Percentiles rank a stretch among this genome's conserved stretches.
Evolutionary conservation across 2,888 invertebrate genomes (phyloP).

Genomic region (Pandemis corylana): DNA sequence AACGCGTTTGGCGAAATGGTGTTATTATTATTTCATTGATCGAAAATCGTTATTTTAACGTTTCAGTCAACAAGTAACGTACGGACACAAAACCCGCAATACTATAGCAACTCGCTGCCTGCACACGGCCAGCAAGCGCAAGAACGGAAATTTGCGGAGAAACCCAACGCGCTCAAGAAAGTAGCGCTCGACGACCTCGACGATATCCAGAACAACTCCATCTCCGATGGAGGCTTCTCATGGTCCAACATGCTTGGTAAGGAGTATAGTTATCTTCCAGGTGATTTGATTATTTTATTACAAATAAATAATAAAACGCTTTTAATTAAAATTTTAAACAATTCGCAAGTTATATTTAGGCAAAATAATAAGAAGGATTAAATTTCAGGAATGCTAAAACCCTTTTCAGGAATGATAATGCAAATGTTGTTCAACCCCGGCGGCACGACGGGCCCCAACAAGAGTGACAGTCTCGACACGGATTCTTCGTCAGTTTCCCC

Average conservation of each 20-base stretch:
- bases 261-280: conserved; percentile 49
- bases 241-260: conserved; percentile 94
- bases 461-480: conserved; percentile 91
- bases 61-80: conserved; percentile 80
- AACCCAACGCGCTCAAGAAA: conserved; percentile 95
- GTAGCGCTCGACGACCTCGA: conserved; percentile 92
- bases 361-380: conserved; percentile 36
- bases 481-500: conserved; percentile 90
- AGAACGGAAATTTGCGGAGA: conserved; percentile 94
- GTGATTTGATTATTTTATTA: conserved; percentile 38
- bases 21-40: neutral
- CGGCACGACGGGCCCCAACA: conserved; percentile 88
- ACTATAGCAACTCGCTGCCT: conserved; percentile 77
- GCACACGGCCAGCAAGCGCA: conserved; percentile 75
- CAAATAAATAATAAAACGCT: conserved; percentile 5
- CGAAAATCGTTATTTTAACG: neutral
- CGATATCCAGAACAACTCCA: conserved; percentile 92
- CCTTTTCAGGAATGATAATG: conserved; percentile 88
- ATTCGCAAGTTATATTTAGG: conserved; percentile 19
- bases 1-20: neutral
- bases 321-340: conserved; percentile 15
- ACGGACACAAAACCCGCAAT: conserved; percentile 77
- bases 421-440: conserved; percentile 93
- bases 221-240: conserved; percentile 92
- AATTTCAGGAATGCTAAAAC: conserved; percentile 42